A percentile compares a stretch with the other conserved stretches of the same genome.
These are phyloP conservation scores for Hemaris fuciformis DNA, from an alignment of 2,888 invertebrate genomes.

Conservation along the genomic window DNA sequence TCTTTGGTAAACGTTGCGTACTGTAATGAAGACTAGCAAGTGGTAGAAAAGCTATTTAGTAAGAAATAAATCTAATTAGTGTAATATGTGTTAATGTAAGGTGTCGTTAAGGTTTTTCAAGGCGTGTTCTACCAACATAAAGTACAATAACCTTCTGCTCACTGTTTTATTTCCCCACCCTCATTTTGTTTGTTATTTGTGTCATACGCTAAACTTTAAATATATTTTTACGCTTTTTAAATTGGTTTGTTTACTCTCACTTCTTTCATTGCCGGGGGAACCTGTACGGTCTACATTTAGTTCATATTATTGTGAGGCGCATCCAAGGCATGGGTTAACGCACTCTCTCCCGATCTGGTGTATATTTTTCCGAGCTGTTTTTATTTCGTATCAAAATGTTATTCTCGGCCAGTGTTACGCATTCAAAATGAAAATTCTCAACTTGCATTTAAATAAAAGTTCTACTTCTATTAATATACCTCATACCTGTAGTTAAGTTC, in stretches of 20 bases:
- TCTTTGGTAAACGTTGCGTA: too few relatives aligned
- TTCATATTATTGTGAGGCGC: constrained; percentile 56
- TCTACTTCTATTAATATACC: background rate
- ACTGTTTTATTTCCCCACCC: constrained; percentile 13
- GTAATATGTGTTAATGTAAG: background rate
- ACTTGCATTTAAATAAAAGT: background rate
- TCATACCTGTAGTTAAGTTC: background rate
- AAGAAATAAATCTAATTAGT: background rate
- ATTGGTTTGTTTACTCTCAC: constrained; percentile 58
- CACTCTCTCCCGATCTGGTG: constrained; percentile 48
- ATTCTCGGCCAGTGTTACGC: background rate
- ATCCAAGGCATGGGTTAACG: constrained; percentile 59
- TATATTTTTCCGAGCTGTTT: constrained; percentile 52
- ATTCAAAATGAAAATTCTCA: constrained; percentile 26
- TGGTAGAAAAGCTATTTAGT: background rate
- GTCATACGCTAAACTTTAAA: constrained; percentile 35
- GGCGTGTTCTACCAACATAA: background rate
- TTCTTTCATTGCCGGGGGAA: constrained; percentile 54
- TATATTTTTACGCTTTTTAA: constrained; percentile 47
- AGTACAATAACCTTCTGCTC: constrained; percentile 2
- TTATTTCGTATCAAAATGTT: constrained; percentile 33
- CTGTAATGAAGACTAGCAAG: background rate
- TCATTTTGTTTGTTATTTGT: constrained; percentile 17
- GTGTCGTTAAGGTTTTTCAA: background rate
- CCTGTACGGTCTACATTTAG: constrained; percentile 56